These are phyloP conservation scores for Diaperis boleti DNA, from an alignment of 2,888 invertebrate species.

Conservation along the genomic window DNA sequence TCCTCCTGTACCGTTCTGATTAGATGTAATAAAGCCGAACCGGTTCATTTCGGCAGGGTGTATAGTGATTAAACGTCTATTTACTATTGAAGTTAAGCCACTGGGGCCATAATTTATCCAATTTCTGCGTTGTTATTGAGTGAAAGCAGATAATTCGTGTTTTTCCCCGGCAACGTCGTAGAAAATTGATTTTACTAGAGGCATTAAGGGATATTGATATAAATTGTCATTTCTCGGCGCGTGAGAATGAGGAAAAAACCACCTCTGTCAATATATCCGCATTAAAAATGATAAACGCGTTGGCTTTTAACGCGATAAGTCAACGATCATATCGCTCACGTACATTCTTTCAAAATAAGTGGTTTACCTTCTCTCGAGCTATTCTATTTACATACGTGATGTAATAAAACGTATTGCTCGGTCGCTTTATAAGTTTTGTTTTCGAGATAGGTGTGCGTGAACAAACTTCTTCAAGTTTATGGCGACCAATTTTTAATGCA, in stretches of 20 bases:
- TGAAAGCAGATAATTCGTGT: too few relatives aligned
- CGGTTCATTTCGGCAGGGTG: too few relatives aligned
- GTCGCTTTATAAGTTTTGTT: constrained; percentile 43
- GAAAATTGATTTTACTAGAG: constrained; percentile 11
- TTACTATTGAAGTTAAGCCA: too few relatives aligned
- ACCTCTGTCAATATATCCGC: constrained; percentile 35
- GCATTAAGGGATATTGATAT: constrained; percentile 34
- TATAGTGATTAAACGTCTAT: too few relatives aligned
- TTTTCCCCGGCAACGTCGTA: too few relatives aligned
- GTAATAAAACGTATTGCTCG: constrained; percentile 45
- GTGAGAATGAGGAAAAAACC: constrained; percentile 6
- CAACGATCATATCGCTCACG: constrained; percentile 42
- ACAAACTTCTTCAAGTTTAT: constrained; percentile 43
- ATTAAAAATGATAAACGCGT: constrained; percentile 43
- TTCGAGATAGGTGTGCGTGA: constrained; percentile 40
- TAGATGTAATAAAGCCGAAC: too few relatives aligned
- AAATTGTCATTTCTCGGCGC: constrained; percentile 33
- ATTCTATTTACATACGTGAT: constrained; percentile 47
- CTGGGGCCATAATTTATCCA: too few relatives aligned
- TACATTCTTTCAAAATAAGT: constrained; percentile 44
- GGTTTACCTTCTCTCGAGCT: constrained; percentile 42
- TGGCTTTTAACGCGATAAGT: constrained; percentile 42
- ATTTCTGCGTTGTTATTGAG: too few relatives aligned
- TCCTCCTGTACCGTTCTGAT: too few relatives aligned
- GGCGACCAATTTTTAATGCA: constrained; percentile 44